Conservation (phyloP, 1,140 invertebrate genomes). For the Hormaphis cornu region DNA sequence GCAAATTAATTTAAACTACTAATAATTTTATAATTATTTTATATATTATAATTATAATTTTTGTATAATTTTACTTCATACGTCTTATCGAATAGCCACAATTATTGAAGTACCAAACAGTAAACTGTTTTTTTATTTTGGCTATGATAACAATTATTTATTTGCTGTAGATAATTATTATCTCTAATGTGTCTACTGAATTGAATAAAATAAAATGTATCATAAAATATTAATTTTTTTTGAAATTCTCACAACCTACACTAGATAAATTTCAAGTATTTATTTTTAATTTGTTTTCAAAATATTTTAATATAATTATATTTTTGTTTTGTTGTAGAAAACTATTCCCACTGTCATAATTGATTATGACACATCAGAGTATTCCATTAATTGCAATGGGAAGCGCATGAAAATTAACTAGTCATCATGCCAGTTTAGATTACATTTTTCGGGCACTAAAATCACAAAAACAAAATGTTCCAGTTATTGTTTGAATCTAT, state of each 20-base stretch:
- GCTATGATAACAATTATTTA: no score
- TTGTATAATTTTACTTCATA: no score
- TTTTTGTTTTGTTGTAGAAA: conserved; percentile 2
- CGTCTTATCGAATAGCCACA: no score
- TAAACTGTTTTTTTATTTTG: no score
- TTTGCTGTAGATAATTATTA: no score
- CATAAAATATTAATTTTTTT: no score
- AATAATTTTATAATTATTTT: background rate
- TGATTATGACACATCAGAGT: background rate
- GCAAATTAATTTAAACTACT: background rate
- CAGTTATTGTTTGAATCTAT: conserved; percentile 7
- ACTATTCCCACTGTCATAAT: conserved; percentile 14
- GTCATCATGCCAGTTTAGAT: background rate
- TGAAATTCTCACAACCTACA: no score
- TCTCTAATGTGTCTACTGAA: no score
- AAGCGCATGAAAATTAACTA: conserved; percentile 30
- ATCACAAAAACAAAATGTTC: conserved; percentile 3
- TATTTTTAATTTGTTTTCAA: background rate
- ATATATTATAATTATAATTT: no score
- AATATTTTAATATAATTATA: background rate
- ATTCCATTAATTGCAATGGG: conserved; percentile 16
- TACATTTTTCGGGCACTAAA: conserved; percentile 20
- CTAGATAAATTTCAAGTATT: no score
- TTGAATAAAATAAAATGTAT: no score
- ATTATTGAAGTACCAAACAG: no score